Evolutionary conservation across 2,113 vertebrate species (phyloP).

Genomic region (Hucho hucho): DNA sequence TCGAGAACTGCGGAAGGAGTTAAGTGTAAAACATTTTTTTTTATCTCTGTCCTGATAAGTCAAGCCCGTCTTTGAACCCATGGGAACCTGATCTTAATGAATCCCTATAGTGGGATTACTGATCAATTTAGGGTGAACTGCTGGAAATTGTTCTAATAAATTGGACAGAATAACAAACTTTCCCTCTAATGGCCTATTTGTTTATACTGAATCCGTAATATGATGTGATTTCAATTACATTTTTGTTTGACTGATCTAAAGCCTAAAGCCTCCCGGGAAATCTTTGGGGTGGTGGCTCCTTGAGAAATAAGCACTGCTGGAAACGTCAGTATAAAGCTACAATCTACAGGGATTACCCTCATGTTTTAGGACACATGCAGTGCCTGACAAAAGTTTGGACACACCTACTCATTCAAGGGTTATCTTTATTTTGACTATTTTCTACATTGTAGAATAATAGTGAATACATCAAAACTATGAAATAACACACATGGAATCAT

Average conservation of each 20-base stretch:
- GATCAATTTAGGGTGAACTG: too few species aligned
- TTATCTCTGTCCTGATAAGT: conserved; percentile 20
- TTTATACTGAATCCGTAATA: background rate
- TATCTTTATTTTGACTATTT: too few species aligned
- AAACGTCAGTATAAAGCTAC: background rate
- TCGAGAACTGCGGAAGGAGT: conserved; percentile 17
- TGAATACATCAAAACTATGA: too few species aligned
- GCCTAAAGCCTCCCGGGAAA: conserved; percentile 12
- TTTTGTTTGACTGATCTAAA: conserved; percentile 33
- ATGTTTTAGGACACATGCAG: background rate
- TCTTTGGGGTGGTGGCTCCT: background rate
- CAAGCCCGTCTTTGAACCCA: background rate
- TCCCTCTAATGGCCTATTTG: background rate
- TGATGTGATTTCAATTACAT: conserved; percentile 7
- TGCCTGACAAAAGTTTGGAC: background rate
- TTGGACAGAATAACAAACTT: background rate
- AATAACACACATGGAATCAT: too few species aligned
- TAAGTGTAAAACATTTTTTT: too few species aligned
- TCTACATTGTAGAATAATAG: too few species aligned
- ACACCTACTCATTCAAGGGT: too few species aligned
- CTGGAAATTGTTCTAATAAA: conserved; percentile 3
- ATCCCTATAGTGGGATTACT: background rate
- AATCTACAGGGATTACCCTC: background rate
- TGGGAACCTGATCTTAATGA: background rate
- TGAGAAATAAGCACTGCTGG: conserved; percentile 16